Base-by-base conservation (phyloP, 2,113 vertebrate species). In the Oreochromis aureus region DNA sequence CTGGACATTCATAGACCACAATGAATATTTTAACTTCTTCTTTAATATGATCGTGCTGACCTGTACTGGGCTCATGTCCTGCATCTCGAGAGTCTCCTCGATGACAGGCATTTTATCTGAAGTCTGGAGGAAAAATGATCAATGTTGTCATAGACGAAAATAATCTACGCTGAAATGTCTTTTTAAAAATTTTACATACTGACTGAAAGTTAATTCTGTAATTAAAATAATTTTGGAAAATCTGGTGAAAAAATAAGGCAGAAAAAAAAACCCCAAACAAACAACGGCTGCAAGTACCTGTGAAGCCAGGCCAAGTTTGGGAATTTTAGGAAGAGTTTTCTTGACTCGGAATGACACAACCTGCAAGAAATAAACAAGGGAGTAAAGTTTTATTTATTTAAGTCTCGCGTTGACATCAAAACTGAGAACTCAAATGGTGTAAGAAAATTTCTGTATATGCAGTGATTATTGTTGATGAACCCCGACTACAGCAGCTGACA, bases 261-360 rank as follows among this genome's bases (percentile, higher is more conserved):
- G 34, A 7, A 7, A 59, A 16, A 59, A 16, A 27, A 15, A 0
- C 10, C 39, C 39, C 10, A 10, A 13, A 13, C 5, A 13, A 44
- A 44, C 11, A 44, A 39, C 6, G 19, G n/a, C 30, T 48, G 41
- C 1, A 56, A 8, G 4, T 56, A 96, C 96, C 95, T 93, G 82
- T 8, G 83, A 85, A 3, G 83, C 2, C 2, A 34, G 6, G 4
- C 8, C 56, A 4, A 78, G 0, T n/a, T 86, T 90, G 3, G 93
- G 81, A 5, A 80, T 73, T 87, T 32, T 91, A 54, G 94, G 91
- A 83, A 94, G 89, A 8, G 94, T 96, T 87, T 59, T 94, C 87
- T 93, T 96, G 84, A 96, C 80, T 89, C 92, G 73, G 90, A 96
- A 96, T 1, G 95, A 96, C 24, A 94, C 89, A 6, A 96, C 92